Base-by-base conservation (phyloP, 2,797 vertebrate species). In the Megalops cyprinoides region DNA sequence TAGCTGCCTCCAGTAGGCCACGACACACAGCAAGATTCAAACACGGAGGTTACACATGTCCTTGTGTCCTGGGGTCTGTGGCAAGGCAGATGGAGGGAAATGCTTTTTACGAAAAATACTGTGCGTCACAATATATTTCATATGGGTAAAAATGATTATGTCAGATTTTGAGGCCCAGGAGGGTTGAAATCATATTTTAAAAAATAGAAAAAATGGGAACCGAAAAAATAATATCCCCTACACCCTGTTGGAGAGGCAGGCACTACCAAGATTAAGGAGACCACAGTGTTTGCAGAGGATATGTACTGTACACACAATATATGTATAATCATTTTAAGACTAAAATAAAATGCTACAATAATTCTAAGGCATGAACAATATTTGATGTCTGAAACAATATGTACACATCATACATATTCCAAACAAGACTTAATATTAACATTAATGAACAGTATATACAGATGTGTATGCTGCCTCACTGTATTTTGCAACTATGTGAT, bases 361-460 rank as follows among this genome's bases (percentile, higher is more conserved):
- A 95, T 97, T 95, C 98, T 99, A 99, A 98, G 97, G 97, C 97
- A 97, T 97, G 97, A 98, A 99, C 97, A 96, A 98, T 97, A 95
- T 94, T 91, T 92, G 96, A 99, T 97, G 97, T 96, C 96, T 96
- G 96, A 94, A 98, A 99, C 96, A 96, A 98, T 99, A 99, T 98
- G 95, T 99, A 99, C 97, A 99, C 97, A 98, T 99, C 93, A 98
- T 96, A 96, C 93, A 96, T 95, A 94, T 99, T 97, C 96, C 97
- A 98, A 98, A 97, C 97, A 96, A 98, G 96, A 99, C 97, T 95
- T 96, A 96, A 97, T 98, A 99, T 99, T 97, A 97, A 98, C 97
- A 99, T 97, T 96, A 98, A 98, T 99, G 97, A 98, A 99, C 98
- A 99, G 95, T 97, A 99, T 99, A 95, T 98, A 99, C 97, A 99